Base-by-base conservation (phyloP, 1,140 invertebrate species). In the Melitaea cinxia region DNA sequence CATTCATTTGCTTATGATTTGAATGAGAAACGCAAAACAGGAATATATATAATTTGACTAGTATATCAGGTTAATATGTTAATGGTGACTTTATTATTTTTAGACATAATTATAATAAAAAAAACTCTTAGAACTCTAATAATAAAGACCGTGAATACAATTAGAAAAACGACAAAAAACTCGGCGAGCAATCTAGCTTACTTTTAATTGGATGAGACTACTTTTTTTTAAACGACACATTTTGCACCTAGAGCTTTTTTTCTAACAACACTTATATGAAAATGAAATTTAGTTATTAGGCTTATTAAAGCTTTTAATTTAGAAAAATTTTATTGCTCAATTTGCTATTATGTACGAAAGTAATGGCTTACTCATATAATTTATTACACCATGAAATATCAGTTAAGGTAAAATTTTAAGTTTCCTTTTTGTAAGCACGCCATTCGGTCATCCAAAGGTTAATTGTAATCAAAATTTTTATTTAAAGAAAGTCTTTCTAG, bases 181-280 rank as follows among this genome's bases (percentile, higher is more conserved):
- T 75, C 75, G 83, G 78, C 72, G 81, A 88, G 80, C 84, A 84
- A 85, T 87, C 83, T 83, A 88, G 80, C 75, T 72, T 77, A 76
- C 82, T 88, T 81, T 85, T 90, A 87, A 90, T 90, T 90, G 84
- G 84, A 90, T 87, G 85, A 85, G 80, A 87, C 79, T 80, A 83
- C 78, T 87, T 86, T 77, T 80, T n/a, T 85, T 78, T 84, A 85
- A 88, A 86, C 78, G 85, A 81, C 78, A 81, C 78, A 85, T 79
- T 72, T 63, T 70, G 73, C 73, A 68, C 42, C 42, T 47, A 47
- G 42, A 47, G 12, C 42, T 47, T 23, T 47, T 47, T 47, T 58
- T 66, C 39, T 54, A 26, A 50, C 17, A 28, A 26, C 45, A 19
- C 23, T 59, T 39, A 60, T 10, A 10, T 33, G 15, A 33, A 21